These are phyloP conservation scores for Halocynthia aurantium DNA, from an alignment of 23 tunicate genomes.

Conservation along the genomic window DNA sequence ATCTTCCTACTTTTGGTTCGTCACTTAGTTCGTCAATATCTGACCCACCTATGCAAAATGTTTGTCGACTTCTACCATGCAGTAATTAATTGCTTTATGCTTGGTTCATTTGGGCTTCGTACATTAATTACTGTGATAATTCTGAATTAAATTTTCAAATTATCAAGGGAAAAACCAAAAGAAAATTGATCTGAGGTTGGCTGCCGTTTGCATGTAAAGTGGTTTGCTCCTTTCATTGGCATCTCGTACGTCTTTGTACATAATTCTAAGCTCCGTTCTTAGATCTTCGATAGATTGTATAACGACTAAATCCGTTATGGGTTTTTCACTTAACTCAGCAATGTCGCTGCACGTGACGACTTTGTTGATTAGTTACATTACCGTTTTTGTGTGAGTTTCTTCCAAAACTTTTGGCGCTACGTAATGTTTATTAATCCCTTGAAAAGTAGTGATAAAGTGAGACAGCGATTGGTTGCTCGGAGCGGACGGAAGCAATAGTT, in stretches of 20 bases:
- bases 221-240: constrained; percentile 3
- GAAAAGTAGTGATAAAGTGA: background rate
- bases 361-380: background rate
- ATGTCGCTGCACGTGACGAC: constrained; percentile 5
- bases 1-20: too few species aligned
- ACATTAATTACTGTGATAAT: too few species aligned
- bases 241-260: background rate
- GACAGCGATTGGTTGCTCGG: too few species aligned
- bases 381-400: background rate
- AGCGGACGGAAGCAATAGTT: too few species aligned
- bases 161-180: too few species aligned
- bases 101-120: too few species aligned
- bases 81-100: too few species aligned
- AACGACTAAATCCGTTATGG: constrained; percentile 7
- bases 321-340: background rate
- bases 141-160: too few species aligned
- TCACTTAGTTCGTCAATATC: too few species aligned
- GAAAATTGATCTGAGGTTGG: too few species aligned
- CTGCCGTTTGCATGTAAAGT: constrained; percentile 11
- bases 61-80: too few species aligned
- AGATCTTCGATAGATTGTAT: constrained; percentile 1
- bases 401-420: constrained; percentile 12
- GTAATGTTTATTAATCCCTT: constrained; percentile 10
- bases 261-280: background rate
- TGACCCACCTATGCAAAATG: too few species aligned